Conservation (phyloP, 2,797 vertebrate species). For the Alca torda region DNA sequence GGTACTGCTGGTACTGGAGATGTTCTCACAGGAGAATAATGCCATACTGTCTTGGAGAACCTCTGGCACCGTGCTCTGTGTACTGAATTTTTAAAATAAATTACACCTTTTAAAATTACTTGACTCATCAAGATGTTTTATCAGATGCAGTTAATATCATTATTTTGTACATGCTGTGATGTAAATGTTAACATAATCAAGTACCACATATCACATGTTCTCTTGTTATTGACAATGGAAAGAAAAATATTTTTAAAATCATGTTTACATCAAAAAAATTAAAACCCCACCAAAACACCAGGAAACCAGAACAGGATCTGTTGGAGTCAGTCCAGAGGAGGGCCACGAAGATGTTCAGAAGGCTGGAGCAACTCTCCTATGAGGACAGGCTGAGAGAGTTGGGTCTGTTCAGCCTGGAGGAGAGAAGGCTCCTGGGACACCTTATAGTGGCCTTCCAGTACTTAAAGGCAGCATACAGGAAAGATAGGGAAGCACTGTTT, state of each 20-base stretch:
- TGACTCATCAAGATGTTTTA: background rate
- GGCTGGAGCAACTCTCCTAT: background rate
- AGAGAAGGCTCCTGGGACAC: background rate
- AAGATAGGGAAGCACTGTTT: background rate
- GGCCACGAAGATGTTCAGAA: background rate
- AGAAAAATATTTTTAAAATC: background rate
- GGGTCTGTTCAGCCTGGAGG: background rate
- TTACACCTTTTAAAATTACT: background rate
- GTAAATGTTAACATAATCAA: background rate
- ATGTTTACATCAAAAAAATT: background rate
- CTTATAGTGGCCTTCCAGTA: background rate
- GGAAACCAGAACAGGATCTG: background rate
- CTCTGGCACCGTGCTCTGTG: background rate
- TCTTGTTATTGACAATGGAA: background rate
- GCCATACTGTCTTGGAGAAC: background rate
- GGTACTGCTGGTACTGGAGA: background rate
- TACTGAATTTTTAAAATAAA: constrained; percentile 6
- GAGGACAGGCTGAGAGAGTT: background rate
- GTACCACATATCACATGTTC: background rate
- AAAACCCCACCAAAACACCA: background rate
- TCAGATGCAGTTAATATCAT: background rate
- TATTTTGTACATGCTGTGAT: background rate
- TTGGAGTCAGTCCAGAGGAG: background rate
- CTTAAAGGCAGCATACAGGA: background rate
- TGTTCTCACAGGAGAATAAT: background rate